Evolutionary conservation across 2,888 invertebrate genomes (phyloP), one percentile per base, ranked within the genome.

Genomic region (Minunthozetes semirufus): DNA sequence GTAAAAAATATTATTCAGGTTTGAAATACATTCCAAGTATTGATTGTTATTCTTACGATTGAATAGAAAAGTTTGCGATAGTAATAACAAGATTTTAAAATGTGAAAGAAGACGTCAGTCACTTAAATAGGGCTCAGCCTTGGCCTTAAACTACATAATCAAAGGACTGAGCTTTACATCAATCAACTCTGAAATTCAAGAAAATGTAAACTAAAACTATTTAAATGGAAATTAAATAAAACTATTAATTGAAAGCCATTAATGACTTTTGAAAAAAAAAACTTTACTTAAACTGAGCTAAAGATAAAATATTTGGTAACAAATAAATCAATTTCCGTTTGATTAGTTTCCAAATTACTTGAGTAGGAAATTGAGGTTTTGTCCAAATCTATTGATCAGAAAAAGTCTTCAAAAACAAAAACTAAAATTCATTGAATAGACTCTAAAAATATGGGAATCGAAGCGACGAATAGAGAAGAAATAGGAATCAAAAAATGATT

Each of bases 101-200:
- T 42, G 11, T 13, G 13, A 42, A 33, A 42, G 42, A 42, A 42
- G 42, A 42, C 42, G 42, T 42, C 42, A 42, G 17, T n/a, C 6
- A 11, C 8, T 53, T 53, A 53, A 53, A 19, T 53, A 19, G 25
- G 11, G 25, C 53, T n/a, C 53, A 59, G 19, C 59, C 59, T 59
- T 59, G 59, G 29, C 59, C 59, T 59, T 59, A 59, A 59, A 59
- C 59, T 59, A 25, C 59, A 27, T 59, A 11, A 59, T 59, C 17
- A 19, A 25, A 15, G 5, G 50, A 50, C 50, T 19, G n/a, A 50
- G n/a, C 9, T 29, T 3, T 53, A 5, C 11, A 53, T 19, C 25
- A 53, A 53, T 53, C 8, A 53, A 53, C 59, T 59, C 6, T 19
- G 19, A 25, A 29, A 59, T 29, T 27, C 59, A 59, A 25, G 53